Evolutionary conservation across 2,113 vertebrate species (phyloP), one percentile per base, ranked within the genome.

Genomic region (Scortum barcoo): DNA sequence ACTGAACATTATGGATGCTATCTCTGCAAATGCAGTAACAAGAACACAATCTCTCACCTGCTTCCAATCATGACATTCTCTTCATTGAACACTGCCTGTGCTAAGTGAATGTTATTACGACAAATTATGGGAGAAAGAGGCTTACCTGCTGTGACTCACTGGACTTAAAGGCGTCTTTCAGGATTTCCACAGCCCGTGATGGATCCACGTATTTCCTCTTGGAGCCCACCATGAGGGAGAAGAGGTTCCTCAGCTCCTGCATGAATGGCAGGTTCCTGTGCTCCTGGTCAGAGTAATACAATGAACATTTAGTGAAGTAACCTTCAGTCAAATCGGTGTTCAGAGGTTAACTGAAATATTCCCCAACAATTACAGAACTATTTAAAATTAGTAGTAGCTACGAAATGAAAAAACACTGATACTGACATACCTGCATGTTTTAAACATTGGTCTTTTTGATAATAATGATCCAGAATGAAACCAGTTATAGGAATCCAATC

Each of bases 121-220:
- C 30, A 44, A 71, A 51, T 22, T 36, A 9, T 4, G 40, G 26
- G 17, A 73, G 20, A 58, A 28, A 28, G 38, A 78, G 53, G 48
- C 66, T 93, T 95, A 99, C 98, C 97, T 99, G 98, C 81, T 99
- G 98, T 0, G 97, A 98, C 78, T 99, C 98, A 89, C 96, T 99
- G 78, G 98, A 99, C 91, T 99, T 99, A 90, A 99, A 99, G 87
- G 98, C 98, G 69, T 98, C 98, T 94, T 99, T 99, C 87, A 99
- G 97, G 80, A 99, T 99, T 92, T 99, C 97, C 86, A 99, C 98
- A 0, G 98, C 98, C 84, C 96, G 96, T 54, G 98, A 99, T 1
- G 98, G 98, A 90, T 99, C 98, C 82, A 99, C 98, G 1, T 99
- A 99, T 91, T 99, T 99, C 89, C 98, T 96, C 89, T 99, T 98